Conservation (phyloP, 2,113 vertebrate genomes). For the Platysternon megacephalum region DNA sequence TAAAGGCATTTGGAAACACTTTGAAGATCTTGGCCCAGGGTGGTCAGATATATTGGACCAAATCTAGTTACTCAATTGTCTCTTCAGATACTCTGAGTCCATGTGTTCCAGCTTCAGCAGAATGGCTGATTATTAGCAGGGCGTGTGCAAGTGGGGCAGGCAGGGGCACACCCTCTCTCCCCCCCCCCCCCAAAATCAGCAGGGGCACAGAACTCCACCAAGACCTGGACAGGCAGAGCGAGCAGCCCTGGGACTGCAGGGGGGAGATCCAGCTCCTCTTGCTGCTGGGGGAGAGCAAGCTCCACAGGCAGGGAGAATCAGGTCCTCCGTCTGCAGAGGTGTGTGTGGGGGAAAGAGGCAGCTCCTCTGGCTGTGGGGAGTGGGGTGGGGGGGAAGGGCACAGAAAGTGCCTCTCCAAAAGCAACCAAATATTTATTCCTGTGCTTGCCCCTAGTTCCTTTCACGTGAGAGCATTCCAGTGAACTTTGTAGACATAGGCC, state of each 20-base stretch:
- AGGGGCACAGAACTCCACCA: too few species aligned
- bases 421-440: background rate
- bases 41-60: background rate
- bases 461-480: background rate
- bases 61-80: background rate
- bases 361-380: too few species aligned
- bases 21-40: background rate
- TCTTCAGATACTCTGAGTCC: background rate
- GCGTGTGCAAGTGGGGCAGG: too few species aligned
- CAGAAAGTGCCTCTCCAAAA: background rate
- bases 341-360: too few species aligned
- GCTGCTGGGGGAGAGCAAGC: background rate
- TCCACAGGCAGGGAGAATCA: background rate
- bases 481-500: background rate
- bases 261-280: too few species aligned
- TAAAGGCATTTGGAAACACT: background rate
- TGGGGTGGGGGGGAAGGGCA: background rate
- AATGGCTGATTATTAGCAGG: background rate
- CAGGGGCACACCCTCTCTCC: too few species aligned
- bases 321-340: background rate
- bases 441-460: background rate
- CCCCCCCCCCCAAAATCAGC: too few species aligned
- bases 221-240: too few species aligned
- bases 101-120: background rate
- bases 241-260: too few species aligned